Evolutionary conservation across 2,888 invertebrate genomes (phyloP).

Genomic region (Drosophila nigritarsus): DNA sequence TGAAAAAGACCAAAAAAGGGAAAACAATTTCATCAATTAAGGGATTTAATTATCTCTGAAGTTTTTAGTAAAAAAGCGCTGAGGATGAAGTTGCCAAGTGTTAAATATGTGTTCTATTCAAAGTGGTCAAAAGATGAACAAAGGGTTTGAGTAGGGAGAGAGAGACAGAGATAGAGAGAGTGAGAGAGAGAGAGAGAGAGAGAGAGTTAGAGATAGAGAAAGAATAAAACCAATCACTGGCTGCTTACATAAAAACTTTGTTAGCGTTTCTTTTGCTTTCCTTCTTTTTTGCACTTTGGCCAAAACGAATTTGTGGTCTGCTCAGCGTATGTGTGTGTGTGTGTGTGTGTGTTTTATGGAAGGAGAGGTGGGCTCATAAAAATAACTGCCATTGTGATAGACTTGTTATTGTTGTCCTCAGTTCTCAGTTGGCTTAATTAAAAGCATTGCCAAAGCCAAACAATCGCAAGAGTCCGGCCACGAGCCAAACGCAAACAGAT

Average conservation of each 20-base stretch:
- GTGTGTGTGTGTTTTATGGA: conserved; percentile 1
- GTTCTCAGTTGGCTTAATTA: conserved; percentile 63
- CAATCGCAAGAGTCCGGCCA: conserved; percentile 43
- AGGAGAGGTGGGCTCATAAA: conserved; percentile 53
- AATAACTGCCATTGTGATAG: conserved; percentile 48
- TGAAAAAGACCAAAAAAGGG: not conserved
- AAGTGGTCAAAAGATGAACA: not conserved
- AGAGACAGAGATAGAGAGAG: not conserved
- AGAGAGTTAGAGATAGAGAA: not conserved
- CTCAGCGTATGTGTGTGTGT: not conserved
- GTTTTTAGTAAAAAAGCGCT: not conserved
- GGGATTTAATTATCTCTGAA: not conserved
- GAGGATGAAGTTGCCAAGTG: not conserved
- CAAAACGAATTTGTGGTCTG: conserved; percentile 51
- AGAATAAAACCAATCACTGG: conserved; percentile 43
- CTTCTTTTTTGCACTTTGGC: conserved; percentile 32
- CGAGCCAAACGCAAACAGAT: conserved; percentile 53
- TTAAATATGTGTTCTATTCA: not conserved
- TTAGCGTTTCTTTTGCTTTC: conserved; percentile 13
- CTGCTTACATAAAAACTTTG: conserved; percentile 47
- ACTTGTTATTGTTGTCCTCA: conserved; percentile 20
- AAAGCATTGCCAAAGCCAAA: conserved; percentile 72
- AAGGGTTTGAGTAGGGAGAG: not conserved
- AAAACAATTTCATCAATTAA: not conserved
- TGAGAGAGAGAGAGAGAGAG: not conserved